Evolutionary conservation across 2,888 invertebrate genomes (phyloP), one percentile per base, ranked within the genome.

Genomic region (Amiota communis): DNA sequence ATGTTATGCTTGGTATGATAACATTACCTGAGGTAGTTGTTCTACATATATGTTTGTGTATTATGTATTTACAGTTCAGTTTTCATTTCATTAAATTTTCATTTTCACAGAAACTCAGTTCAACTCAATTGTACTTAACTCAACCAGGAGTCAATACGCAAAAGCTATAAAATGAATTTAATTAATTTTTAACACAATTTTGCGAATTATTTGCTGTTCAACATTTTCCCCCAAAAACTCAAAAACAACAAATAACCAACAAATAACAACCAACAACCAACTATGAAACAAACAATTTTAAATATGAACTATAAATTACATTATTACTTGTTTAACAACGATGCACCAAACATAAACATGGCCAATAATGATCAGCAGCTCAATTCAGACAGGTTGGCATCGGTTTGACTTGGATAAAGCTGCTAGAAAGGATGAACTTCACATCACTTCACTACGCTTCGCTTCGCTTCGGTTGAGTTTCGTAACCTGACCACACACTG

Each of bases 401-500:
- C 23, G 67, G 67, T 51, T 20, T 53, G 20, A 12, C 59, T 59
- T 20, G 4, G 36, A 6, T 36, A 36, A 36, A 23, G 67, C 59
- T 68, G 67, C 59, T 68, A 53, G 36, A 36, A 36, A 36, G 36
- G 36, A 36, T 36, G 36, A 36, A 36, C 36, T 36, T 36, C 36
- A 2, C 36, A 36, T 2, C 36, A 36, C 9, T 68, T 20, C 23
- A 17, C 11, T 6, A 11, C 51, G 65, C 13, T 49, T 47, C 20
- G 65, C 13, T 49, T 47, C 20, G 67, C 23, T 17, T 68, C 51
- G 67, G 51, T 49, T 68, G 23, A 53, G 51, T 68, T 68, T 51
- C 53, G 49, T 20, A 67, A 57, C 70, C 53, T 63, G 64, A 57
- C 65, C 48, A 59, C 63, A 71, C 73, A 74, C 73, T 59, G 77